These are phyloP conservation scores for Coregonus clupeaformis DNA, from an alignment of 2,113 vertebrate genomes.

Conservation along the genomic window DNA sequence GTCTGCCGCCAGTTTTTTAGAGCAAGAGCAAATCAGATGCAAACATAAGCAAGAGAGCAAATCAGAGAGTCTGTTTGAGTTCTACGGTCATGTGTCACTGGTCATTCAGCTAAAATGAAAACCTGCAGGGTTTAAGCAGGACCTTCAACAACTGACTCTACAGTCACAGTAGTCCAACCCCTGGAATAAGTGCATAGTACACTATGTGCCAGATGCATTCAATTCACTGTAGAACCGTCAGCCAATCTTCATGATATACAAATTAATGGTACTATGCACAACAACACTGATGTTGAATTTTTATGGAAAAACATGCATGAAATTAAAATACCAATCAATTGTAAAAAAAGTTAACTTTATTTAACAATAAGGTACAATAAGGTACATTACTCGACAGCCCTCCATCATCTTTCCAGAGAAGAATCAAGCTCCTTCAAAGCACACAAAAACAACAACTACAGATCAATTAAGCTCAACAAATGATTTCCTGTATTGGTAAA, in stretches of 20 bases:
- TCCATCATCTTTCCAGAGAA: no score
- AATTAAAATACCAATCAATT: background rate
- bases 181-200: background rate
- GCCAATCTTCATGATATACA: background rate
- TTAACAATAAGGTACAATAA: background rate
- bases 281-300: background rate
- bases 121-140: background rate
- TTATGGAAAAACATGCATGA: background rate
- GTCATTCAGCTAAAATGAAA: slow-evolving; percentile 1
- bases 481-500: background rate
- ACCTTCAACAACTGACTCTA: background rate
- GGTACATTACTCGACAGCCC: no score
- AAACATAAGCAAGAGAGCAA: background rate
- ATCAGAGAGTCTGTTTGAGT: background rate
- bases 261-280: background rate
- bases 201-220: background rate
- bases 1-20: no score
- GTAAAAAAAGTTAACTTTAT: background rate
- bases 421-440: background rate
- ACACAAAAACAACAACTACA: no score
- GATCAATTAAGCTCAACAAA: no score
- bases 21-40: background rate
- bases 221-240: background rate
- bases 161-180: background rate
- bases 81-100: slow-evolving; percentile 5